A percentile compares a stretch with the other conserved stretches of the same genome.
Evolutionary conservation across 2,113 vertebrate genomes (phyloP).

Genomic region (Pantherophis guttatus): DNA sequence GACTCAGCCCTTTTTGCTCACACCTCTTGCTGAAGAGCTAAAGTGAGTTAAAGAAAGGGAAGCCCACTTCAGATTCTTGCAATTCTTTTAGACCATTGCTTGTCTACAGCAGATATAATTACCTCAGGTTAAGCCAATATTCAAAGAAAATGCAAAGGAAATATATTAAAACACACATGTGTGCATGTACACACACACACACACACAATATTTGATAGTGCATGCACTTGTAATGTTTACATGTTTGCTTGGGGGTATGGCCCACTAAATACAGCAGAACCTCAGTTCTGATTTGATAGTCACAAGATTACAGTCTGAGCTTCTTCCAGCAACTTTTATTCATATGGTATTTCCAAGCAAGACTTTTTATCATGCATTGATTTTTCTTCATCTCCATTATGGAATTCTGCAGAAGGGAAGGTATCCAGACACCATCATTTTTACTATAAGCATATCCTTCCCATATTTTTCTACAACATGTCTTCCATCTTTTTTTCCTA

Average conservation of each 20-base stretch:
- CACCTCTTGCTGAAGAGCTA: not conserved
- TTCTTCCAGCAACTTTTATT: not conserved
- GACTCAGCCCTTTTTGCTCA: not conserved
- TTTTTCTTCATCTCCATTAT: not conserved
- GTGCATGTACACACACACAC: not conserved
- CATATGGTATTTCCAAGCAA: not conserved
- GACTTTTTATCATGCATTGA: not conserved
- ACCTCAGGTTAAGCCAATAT: not conserved
- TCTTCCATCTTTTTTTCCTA: not conserved
- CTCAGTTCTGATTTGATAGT: not conserved
- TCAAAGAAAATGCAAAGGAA: not conserved
- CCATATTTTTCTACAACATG: not conserved
- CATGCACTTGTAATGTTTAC: not conserved
- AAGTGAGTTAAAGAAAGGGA: not conserved
- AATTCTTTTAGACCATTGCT: not conserved
- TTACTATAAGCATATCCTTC: not conserved
- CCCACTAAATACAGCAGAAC: not conserved
- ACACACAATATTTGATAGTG: not conserved
- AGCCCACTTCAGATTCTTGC: not conserved
- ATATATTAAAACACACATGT: not conserved
- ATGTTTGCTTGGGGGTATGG: not conserved
- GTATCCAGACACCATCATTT: not conserved
- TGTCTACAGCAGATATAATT: not conserved
- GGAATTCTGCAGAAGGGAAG: not conserved
- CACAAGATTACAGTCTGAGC: not conserved